Percentiles rank a stretch among this genome's conserved stretches.
phyloP scores from a whole-genome alignment of 2,797 vertebrate species.

The Strix occidentalis region DNA sequence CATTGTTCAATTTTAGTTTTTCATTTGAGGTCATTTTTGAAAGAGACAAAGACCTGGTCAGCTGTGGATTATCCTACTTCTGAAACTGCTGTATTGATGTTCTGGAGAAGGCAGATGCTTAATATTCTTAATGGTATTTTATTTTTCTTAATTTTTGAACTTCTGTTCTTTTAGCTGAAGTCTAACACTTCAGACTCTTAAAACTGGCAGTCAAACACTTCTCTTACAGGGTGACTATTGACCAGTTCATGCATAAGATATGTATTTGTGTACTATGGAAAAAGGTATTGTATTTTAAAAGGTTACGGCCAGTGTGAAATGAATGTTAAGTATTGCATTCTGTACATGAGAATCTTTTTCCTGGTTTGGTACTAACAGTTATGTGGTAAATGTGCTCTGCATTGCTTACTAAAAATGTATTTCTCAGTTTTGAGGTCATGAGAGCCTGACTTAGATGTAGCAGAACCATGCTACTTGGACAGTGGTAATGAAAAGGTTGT shows the following conservation, averaged over 20 bases:
- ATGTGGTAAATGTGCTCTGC: not conserved
- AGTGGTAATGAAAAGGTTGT: not conserved
- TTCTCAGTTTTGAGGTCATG: not conserved
- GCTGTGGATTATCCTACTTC: not conserved
- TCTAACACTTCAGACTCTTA: not conserved
- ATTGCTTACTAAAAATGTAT: not conserved
- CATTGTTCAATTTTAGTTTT: not conserved
- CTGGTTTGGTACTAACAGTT: not conserved
- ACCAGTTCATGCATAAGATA: not conserved
- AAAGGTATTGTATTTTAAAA: not conserved
- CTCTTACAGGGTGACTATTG: not conserved
- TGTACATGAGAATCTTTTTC: not conserved
- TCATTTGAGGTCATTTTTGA: not conserved
- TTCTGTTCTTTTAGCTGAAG: not conserved
- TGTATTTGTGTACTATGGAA: not conserved
- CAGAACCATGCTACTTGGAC: not conserved
- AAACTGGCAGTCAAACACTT: not conserved
- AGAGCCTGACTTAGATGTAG: not conserved
- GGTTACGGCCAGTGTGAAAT: not conserved
- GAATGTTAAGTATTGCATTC: not conserved
- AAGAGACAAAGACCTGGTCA: not conserved
- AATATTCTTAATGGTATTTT: not conserved
- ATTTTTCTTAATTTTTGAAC: not conserved
- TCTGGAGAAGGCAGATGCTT: not conserved
- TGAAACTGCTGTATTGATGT: not conserved